Evolutionary conservation across 2,113 vertebrate genomes (phyloP).

Genomic region (Cavia porcellus): DNA sequence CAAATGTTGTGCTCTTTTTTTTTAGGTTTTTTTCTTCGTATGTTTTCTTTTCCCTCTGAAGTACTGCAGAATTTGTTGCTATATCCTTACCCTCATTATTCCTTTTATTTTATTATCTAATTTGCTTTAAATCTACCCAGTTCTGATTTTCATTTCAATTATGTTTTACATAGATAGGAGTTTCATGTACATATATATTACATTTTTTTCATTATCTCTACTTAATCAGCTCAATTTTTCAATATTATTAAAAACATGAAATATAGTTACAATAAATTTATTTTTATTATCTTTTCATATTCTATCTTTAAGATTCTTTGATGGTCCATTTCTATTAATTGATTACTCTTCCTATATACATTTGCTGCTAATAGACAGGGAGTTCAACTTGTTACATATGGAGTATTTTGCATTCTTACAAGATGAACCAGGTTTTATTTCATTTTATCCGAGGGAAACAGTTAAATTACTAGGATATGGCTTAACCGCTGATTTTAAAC

Average conservation of each 20-base stretch:
- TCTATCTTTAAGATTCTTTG: neutral
- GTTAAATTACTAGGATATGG: neutral
- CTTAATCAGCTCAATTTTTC: neutral
- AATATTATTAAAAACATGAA: neutral
- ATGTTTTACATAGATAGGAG: neutral
- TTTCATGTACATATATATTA: neutral
- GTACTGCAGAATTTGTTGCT: neutral
- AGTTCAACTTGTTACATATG: slow-evolving; percentile 6
- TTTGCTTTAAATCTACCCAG: neutral
- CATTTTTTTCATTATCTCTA: neutral
- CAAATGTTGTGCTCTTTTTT: neutral
- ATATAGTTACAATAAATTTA: neutral
- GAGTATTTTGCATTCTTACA: neutral
- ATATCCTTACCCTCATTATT: neutral
- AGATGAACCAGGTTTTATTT: neutral
- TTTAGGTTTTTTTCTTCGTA: neutral
- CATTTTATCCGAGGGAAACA: neutral
- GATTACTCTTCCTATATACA: neutral
- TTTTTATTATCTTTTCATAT: neutral
- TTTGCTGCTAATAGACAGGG: neutral
- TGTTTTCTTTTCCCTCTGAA: neutral
- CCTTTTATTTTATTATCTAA: neutral
- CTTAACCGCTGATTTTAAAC: neutral
- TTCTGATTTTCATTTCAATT: neutral
- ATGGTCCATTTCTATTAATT: neutral